Conservation (phyloP, 2,113 vertebrate species). For the Anas platyrhynchos region DNA sequence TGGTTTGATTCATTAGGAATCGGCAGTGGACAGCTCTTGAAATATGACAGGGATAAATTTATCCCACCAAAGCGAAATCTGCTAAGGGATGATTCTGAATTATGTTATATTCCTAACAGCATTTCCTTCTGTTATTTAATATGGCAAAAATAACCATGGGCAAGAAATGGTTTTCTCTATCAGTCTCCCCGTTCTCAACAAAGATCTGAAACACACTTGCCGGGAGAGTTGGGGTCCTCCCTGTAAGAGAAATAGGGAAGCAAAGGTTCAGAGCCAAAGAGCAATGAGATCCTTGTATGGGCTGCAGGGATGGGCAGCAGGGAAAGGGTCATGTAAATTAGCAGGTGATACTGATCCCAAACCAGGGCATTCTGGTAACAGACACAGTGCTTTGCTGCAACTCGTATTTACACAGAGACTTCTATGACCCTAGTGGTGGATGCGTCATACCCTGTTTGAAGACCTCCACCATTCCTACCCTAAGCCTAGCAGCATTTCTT, state of each 20-base stretch:
- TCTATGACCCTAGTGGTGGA: background rate
- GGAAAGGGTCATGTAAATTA: rapidly evolving
- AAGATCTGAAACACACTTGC: background rate
- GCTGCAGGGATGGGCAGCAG: background rate
- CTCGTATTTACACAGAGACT: rapidly evolving
- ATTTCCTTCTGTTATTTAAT: conserved; percentile 24
- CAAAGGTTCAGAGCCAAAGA: background rate
- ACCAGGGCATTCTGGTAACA: background rate
- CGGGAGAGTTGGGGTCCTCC: background rate
- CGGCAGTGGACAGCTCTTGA: conserved; percentile 26
- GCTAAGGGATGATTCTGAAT: conserved; percentile 40
- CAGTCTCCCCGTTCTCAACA: background rate
- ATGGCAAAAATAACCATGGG: background rate
- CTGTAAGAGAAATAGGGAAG: background rate
- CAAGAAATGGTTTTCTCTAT: background rate
- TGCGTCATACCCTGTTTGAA: background rate
- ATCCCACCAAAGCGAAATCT: conserved; percentile 40
- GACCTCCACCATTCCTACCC: background rate
- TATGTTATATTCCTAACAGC: background rate
- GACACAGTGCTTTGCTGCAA: background rate
- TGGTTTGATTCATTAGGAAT: conserved; percentile 39
- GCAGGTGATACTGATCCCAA: background rate
- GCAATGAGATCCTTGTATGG: background rate
- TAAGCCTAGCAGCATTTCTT: background rate
- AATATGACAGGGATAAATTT: conserved; percentile 57